These are phyloP conservation scores for Ceratina australensis DNA, from an alignment of 1,140 invertebrate species.

Conservation along the genomic window DNA sequence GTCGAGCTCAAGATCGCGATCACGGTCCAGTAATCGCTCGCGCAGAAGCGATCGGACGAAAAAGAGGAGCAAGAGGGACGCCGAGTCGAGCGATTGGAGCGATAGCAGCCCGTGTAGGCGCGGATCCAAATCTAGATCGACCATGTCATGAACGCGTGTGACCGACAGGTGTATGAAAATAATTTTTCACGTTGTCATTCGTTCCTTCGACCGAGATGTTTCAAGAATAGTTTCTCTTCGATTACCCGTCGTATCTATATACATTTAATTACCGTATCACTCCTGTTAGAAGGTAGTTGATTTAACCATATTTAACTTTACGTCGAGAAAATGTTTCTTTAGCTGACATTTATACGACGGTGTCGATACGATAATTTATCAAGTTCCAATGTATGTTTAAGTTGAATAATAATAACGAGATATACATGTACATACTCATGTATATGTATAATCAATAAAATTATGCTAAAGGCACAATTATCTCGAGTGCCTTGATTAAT, in stretches of 20 bases:
- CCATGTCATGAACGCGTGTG: conserved; percentile 70
- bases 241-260: background rate
- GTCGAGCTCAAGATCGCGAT: conserved; percentile 77
- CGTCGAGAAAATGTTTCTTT: background rate
- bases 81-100: conserved; percentile 81
- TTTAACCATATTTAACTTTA: conserved; percentile 8
- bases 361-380: background rate
- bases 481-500: too few species aligned
- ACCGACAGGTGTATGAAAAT: conserved; percentile 10
- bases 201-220: conserved; percentile 9
- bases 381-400: conserved; percentile 7
- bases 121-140: conserved; percentile 69
- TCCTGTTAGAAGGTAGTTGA: background rate
- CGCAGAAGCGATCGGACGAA: conserved; percentile 66
- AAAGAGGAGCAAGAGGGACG: conserved; percentile 71
- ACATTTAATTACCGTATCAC: background rate
- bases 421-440: background rate
- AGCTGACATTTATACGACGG: conserved; percentile 3
- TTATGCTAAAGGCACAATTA: too few species aligned
- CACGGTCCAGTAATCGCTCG: conserved; percentile 79
- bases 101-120: conserved; percentile 77
- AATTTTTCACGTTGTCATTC: conserved; percentile 7
- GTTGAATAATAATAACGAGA: background rate
- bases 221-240: background rate
- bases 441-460: background rate